Base-by-base conservation (phyloP, 2,113 vertebrate genomes). In the Cochlearius cochlearius region DNA sequence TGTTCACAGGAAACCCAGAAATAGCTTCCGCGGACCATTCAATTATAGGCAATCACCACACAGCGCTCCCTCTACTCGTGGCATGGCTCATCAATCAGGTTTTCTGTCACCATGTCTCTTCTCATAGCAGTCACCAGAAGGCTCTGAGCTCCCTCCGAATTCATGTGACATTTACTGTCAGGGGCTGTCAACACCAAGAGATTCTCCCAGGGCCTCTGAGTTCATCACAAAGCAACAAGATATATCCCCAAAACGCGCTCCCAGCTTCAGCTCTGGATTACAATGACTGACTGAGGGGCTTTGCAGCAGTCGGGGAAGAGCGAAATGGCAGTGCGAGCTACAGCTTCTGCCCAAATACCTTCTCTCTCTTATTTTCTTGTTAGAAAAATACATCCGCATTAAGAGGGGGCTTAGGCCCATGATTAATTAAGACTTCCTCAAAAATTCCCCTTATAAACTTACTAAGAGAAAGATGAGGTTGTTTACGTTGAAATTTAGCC, bases 141-240 rank as follows among this genome's bases (percentile, higher is more conserved):
- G 94, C 96, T 91, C 92, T 58, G 87, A 97, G 94, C 93, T 96
- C 81, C 94, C 69, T 93, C 92, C 0, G 7, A 94, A 88, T 90
- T 56, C 96, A 90, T 96, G 93, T 94, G 96, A 96, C 96, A 96
- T 96, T 96, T 96, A 93, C 93, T 97, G 96, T 96, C 96, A 96
- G 96, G 92, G 94, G 87, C 94, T 97, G 96, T 97, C 96, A 97
- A 95, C 96, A 96, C 96, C 94, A 95, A 66, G 39, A 96, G 94
- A 96, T 96, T 96, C 92, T 97, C 96, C 66, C 90, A 93, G 96
- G 96, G 96, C 94, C 78, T 96, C 58, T 0, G 30, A 96, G 91
- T 97, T 97, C 94, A 97, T 96, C 94, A 72, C 90, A 90, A 88
- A 95, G 95, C 88, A 92, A 85, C 25, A 53, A 91, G 87, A 88